phyloP scores from a whole-genome alignment of 2,113 vertebrate species.

The Paramormyrops kingsleyae region DNA sequence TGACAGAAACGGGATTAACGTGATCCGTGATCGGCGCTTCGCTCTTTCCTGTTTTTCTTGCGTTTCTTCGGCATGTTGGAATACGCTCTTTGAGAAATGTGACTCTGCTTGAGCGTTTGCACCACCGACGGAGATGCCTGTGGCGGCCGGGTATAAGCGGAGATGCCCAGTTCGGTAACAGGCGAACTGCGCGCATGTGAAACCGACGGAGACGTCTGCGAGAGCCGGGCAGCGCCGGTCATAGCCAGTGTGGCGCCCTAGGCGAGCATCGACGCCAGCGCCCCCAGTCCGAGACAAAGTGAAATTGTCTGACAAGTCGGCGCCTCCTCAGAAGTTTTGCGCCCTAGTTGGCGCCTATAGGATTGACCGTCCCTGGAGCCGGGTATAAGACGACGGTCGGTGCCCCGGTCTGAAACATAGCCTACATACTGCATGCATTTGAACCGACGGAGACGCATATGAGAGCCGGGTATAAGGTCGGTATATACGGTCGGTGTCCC shows the following conservation, averaged over 20 bases:
- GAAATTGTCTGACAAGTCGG: no score
- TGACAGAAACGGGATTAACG: neutral
- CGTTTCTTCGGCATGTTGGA: neutral
- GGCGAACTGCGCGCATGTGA: neutral
- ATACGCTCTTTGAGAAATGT: neutral
- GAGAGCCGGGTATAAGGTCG: neutral
- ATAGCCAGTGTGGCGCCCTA: neutral
- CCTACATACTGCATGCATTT: neutral
- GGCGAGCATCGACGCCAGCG: neutral
- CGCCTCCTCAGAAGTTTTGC: neutral
- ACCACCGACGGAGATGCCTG: neutral
- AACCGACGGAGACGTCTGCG: neutral
- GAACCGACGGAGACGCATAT: neutral
- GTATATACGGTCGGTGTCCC: no score
- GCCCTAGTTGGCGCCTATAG: neutral
- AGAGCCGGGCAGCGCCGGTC: neutral
- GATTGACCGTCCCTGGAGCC: neutral
- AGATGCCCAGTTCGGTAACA: neutral
- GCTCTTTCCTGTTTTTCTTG: neutral
- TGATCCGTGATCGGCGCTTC: neutral
- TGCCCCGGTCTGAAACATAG: neutral
- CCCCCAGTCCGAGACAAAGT: neutral
- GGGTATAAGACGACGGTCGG: neutral
- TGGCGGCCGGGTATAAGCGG: neutral
- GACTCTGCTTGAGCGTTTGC: neutral